Base-by-base conservation (phyloP, 1,140 invertebrate genomes). In the Luehdorfia chinensis region DNA sequence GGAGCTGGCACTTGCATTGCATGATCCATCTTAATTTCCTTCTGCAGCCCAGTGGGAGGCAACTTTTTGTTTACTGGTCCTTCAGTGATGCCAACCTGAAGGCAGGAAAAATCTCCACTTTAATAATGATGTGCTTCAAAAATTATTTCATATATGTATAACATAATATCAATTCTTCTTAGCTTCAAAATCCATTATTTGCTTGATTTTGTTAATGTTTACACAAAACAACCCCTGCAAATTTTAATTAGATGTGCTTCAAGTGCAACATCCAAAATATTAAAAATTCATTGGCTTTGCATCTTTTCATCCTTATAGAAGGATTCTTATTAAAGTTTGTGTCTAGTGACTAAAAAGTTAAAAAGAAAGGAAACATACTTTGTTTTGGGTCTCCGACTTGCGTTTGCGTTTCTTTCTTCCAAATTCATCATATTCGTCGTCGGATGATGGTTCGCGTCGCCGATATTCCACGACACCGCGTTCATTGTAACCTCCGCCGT, bases 381-480 rank as follows among this genome's bases (percentile, higher is more conserved):
- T 75, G 13, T 83, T 71, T 30, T 69, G 55, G 8, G 59, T 30
- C 4, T 78, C 75, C 14, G 59, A 21, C 41, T 69, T 75, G 53
- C 75, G 71, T 54, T 87, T 87, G 39, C 84, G 73, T 62, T 97
- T 98, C 81, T 93, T 97, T 25, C 97, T 88, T 1, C 97, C 97
- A 90, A 98, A 98, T 83, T 98, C 97, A 85, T 98, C 97, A 76
- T 96, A 98, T 81, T 98, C 96, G 75, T 96, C 96, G 56, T 95
- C 94, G 31, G 95, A 94, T 3, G 96, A 96, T 15, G 95, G 91
- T 48, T 92, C 89, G 37, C 95, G 88, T 66, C 96, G 92, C 58
- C 96, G 95, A 66, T 98, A 98, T 71, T 98, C 97, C 4, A 98
- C 96, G 1, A 95, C 91, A 23, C 95, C 96, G 48, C 97, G 89